Conservation (phyloP, 2,797 vertebrate genomes). For the Eupleurogrammus muticus region DNA sequence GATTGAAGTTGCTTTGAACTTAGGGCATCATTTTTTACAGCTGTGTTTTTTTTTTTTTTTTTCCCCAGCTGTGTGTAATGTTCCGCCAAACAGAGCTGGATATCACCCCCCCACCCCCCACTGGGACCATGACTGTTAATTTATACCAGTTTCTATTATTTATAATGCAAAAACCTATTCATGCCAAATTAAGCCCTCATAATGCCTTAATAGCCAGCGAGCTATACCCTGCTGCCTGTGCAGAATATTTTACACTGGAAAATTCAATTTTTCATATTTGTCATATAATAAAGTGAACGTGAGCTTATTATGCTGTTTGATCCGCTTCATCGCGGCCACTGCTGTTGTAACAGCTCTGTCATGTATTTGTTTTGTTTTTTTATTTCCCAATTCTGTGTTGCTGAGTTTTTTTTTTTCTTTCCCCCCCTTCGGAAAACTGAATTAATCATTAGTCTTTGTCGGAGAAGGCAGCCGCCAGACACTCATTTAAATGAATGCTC, state of each 20-base stretch:
- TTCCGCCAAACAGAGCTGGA: slow-evolving; percentile 54
- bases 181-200: slow-evolving; percentile 77
- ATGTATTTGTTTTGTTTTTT: slow-evolving; percentile 1
- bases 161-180: slow-evolving; percentile 73
- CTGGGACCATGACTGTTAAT: slow-evolving; percentile 70
- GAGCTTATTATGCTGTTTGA: slow-evolving; percentile 29
- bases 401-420: neutral
- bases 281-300: slow-evolving; percentile 40
- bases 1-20: slow-evolving; percentile 89
- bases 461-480: slow-evolving; percentile 5
- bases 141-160: slow-evolving; percentile 82
- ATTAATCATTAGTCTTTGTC: slow-evolving; percentile 51
- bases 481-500: slow-evolving; percentile 20
- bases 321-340: slow-evolving; percentile 24
- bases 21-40: slow-evolving; percentile 83
- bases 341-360: slow-evolving; percentile 16
- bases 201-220: slow-evolving; percentile 73
- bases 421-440: slow-evolving; percentile 30
- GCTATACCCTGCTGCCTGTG: slow-evolving; percentile 50
- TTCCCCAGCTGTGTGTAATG: slow-evolving; percentile 56
- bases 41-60: slow-evolving; percentile 59
- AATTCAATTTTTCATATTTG: slow-evolving; percentile 40
- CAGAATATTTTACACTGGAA: slow-evolving; percentile 43
- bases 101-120: slow-evolving; percentile 46
- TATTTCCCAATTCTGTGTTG: neutral